Evolutionary conservation across 2,797 vertebrate genomes (phyloP), one percentile per base, ranked within the genome.

Genomic region (Hirundo rustica): DNA sequence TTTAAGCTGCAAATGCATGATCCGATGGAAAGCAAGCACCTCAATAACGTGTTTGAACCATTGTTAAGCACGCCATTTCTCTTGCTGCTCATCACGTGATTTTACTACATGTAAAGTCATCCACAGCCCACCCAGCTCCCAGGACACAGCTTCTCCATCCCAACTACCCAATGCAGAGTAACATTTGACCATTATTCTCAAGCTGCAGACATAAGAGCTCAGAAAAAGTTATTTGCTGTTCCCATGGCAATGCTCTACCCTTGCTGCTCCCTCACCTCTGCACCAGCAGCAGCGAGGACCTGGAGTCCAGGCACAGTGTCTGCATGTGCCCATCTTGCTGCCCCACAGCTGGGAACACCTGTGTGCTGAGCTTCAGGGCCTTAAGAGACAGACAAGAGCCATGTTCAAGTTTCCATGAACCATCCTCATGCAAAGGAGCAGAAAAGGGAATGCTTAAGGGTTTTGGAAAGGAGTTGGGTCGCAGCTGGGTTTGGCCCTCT

Each of bases 401-500:
- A 0, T 0, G 17, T 7, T 62, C 6, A 8, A 20, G 12, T 26
- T 16, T 40, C 48, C 45, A 11, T 68, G 34, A 45, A 25, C 60
- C 2, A 45, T 16, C 18, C 23, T 18, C 34, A 4, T 1, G 8
- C 7, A 45, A 38, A 54, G 34, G 10, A 42, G 36, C 66, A 23
- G 18, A 27, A 30, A 32, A 72, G 36, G 29, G 54, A 51, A 36
- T 0, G 1, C 11, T 14, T 5, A 8, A n/a, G 36, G 42, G 27
- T 16, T 64, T 61, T 2, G 4, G 11, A 29, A 40, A 55, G 42
- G 5, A 64, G 29, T 8, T 2, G 0, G 38, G 76, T 8, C 0
- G 0, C 0, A 1, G 36, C 2, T 16, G 48, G 20, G 44, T 66
- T 5, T 3, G 2, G 42, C 15, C 9, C n/a, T 0, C 13, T 1